These are phyloP conservation scores for Drosophila gaucha DNA, from an alignment of 2,888 invertebrate species.

Conservation along the genomic window DNA sequence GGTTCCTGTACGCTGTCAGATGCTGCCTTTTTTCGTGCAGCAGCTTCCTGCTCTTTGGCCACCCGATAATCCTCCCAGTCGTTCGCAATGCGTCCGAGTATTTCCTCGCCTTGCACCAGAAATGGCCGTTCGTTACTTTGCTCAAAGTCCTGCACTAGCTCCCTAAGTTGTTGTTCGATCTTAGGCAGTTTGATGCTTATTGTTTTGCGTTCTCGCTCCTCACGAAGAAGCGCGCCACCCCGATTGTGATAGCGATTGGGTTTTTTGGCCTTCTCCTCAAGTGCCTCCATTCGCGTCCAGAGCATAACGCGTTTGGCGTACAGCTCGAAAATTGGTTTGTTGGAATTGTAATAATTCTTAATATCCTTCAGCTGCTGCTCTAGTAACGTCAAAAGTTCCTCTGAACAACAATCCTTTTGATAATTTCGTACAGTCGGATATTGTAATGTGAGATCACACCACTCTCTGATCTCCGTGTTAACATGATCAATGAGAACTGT, in stretches of 20 bases:
- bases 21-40: constrained; percentile 82
- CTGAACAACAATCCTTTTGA: constrained; percentile 89
- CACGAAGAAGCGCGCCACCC: constrained; percentile 92
- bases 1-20: neutral
- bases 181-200: constrained; percentile 89
- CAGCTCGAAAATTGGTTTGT: constrained; percentile 88
- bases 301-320: constrained; percentile 88
- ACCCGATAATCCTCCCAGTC: constrained; percentile 86
- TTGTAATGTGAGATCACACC: constrained; percentile 92
- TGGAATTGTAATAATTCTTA: constrained; percentile 87
- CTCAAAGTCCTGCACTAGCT: constrained; percentile 86
- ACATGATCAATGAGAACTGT: constrained; percentile 86
- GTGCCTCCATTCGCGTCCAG: constrained; percentile 90
- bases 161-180: constrained; percentile 88
- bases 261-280: constrained; percentile 90
- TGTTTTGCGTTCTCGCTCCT: constrained; percentile 93
- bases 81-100: constrained; percentile 87
- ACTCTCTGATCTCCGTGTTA: constrained; percentile 88
- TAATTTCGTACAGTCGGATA: constrained; percentile 87
- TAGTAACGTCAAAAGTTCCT: constrained; percentile 91
- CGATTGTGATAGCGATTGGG: constrained; percentile 93
- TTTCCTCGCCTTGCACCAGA: constrained; percentile 87
- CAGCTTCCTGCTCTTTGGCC: constrained; percentile 81
- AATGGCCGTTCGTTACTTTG: constrained; percentile 86
- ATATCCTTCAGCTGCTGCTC: constrained; percentile 91